Evolutionary conservation across 2,113 vertebrate species (phyloP), one percentile per base, ranked within the genome.

Genomic region (Martes martes): DNA sequence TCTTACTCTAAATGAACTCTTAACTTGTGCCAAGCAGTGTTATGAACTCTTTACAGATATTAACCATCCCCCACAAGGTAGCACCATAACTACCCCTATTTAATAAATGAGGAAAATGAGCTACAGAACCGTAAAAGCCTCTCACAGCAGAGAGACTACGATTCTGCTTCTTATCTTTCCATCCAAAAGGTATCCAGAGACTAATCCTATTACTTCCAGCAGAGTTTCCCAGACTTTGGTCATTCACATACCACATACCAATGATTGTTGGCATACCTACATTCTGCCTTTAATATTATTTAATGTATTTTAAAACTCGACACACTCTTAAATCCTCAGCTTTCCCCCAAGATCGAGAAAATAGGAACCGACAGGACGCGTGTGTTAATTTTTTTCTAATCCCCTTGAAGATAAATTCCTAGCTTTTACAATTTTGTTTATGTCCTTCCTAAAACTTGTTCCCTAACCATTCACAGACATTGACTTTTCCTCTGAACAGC

Each of bases 391-490:
- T 93, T 81, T 82, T 82, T 78, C 36, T 65, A 83, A 93, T 73
- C 21, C 28, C 24, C 11, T 36, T 74, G 50, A 92, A 97, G 91
- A 73, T 95, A 67, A 82, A 81, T 65, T 80, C 19, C 28, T 47
- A 59, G n/a, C 16, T 87, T 96, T 84, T 10, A 94, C 84, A 92
- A 47, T 36, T 23, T 74, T 93, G 21, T 76, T 2, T 11, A 28
- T 69, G n/a, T 76, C 31, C 11, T 94, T 91, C 36, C 57, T 94
- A 91, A 94, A 95, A 69, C 63, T 78, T 55, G 36, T 95, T 86
- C 16, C 67, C 6, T 84, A 63, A 59, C 5, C 19, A 89, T 65
- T 39, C 14, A 42, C 13, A 11, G 36, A 52, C 14, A 93, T 67
- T 87, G 6, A 71, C 10, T 71, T 97, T 93, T 93, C 61, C 47